These are phyloP conservation scores for Peromyscus attwateri DNA, from an alignment of 2,797 vertebrate species.

Conservation along the genomic window DNA sequence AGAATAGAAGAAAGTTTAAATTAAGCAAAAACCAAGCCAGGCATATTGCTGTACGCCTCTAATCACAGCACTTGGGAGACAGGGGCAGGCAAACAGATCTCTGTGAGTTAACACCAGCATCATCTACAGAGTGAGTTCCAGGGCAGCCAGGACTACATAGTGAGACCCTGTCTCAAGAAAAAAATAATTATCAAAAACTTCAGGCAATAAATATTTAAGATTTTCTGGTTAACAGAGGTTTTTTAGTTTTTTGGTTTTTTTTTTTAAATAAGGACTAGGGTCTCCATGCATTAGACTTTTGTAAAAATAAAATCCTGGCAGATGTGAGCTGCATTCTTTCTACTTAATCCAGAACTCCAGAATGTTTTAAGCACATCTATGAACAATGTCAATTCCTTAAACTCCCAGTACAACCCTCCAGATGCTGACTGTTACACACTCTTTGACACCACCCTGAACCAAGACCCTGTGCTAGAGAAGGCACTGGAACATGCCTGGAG, in stretches of 20 bases:
- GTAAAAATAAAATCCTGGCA: neutral
- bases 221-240: neutral
- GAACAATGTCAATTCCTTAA: neutral
- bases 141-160: neutral
- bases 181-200: neutral
- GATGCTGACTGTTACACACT: neutral
- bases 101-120: neutral
- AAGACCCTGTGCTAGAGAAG: neutral
- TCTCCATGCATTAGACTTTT: neutral
- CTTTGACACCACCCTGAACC: neutral
- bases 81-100: neutral
- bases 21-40: neutral
- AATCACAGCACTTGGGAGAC: neutral
- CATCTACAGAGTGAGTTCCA: neutral
- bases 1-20: neutral
- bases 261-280: neutral
- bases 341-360: neutral
- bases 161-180: neutral
- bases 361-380: neutral
- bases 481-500: neutral
- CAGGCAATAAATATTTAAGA: neutral
- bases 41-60: too few relatives aligned
- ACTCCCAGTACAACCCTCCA: neutral
- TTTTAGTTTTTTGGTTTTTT: neutral
- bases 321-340: neutral